Evolutionary conservation across 1,140 invertebrate species (phyloP).

Genomic region (Meloidogyne exigua): DNA sequence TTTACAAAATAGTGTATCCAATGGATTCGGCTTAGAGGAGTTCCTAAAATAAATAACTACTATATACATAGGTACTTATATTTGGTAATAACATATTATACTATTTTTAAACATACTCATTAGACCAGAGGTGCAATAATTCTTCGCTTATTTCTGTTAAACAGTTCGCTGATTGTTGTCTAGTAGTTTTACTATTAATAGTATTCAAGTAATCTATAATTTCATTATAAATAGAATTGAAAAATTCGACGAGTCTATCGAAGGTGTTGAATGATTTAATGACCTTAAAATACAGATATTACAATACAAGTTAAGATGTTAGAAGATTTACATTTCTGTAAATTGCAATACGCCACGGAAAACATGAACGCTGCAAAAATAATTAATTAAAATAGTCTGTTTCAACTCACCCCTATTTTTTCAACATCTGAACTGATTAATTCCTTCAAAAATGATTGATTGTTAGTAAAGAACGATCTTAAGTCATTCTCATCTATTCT

Average conservation of each 20-base stretch:
- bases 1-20: background rate
- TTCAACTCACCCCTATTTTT: background rate
- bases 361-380: background rate
- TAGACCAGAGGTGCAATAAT: conserved; percentile 6
- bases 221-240: conserved; percentile 9
- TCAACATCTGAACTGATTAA: conserved; percentile 12
- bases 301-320: background rate
- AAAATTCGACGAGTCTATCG: conserved; percentile 8
- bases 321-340: conserved; percentile 1
- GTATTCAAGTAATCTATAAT: conserved; percentile 10
- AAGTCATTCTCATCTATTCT: conserved; percentile 29
- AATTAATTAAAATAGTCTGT: background rate
- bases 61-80: background rate
- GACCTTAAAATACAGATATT: conserved; percentile 4
- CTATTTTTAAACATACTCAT: conserved; percentile 9
- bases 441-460: conserved; percentile 20
- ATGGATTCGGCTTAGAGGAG: background rate
- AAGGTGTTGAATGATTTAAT: background rate
- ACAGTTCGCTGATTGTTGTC: conserved; percentile 14
- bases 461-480: conserved; percentile 26
- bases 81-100: no score
- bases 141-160: conserved; percentile 13
- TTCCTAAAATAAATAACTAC: background rate
- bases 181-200: conserved; percentile 6
- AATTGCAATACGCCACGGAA: conserved; percentile 23